Evolutionary conservation across 2,797 vertebrate species (phyloP).

Genomic region (Harpagifer antarcticus): DNA sequence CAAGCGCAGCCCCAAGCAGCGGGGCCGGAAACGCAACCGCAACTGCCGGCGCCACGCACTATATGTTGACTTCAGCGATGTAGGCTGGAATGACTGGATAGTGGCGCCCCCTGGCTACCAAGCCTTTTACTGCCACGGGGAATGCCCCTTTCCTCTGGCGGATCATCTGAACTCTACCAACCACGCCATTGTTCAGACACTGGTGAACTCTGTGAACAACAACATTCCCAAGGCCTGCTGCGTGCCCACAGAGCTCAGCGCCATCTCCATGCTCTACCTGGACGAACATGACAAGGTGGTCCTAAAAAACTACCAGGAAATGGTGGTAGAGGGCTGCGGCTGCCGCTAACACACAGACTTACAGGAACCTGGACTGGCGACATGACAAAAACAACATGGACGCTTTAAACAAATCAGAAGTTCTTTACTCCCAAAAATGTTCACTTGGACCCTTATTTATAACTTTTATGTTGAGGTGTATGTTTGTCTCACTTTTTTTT

Average conservation of each 20-base stretch:
- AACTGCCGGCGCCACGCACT: conserved; percentile 96
- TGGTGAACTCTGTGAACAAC: conserved; percentile 99
- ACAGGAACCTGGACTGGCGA: conserved; percentile 51
- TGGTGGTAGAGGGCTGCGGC: conserved; percentile 99
- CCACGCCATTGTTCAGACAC: conserved; percentile 99
- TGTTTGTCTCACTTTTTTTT: conserved; percentile 87
- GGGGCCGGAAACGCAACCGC: conserved; percentile 93
- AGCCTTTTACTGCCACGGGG: conserved; percentile 98
- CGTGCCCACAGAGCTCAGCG: conserved; percentile 98
- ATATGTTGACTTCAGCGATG: conserved; percentile 99
- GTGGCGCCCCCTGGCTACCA: conserved; percentile 99
- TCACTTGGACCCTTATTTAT: conserved; percentile 98
- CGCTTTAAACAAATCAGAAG: conserved; percentile 62
- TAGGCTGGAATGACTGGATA: conserved; percentile 99
- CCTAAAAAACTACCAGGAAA: conserved; percentile 99
- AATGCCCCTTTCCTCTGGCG: conserved; percentile 98
- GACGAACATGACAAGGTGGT: conserved; percentile 99
- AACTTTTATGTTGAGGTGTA: conserved; percentile 98
- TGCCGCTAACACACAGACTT: conserved; percentile 88
- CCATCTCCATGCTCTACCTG: conserved; percentile 99
- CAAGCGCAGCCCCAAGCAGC: conserved; percentile 90
- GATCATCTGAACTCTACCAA: conserved; percentile 99
- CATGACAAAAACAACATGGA: conserved; percentile 61
- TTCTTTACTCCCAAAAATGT: conserved; percentile 78
- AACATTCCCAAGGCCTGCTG: conserved; percentile 99